Base-by-base conservation (phyloP, 2,888 invertebrate species). In the Eupelmus urozonus region DNA sequence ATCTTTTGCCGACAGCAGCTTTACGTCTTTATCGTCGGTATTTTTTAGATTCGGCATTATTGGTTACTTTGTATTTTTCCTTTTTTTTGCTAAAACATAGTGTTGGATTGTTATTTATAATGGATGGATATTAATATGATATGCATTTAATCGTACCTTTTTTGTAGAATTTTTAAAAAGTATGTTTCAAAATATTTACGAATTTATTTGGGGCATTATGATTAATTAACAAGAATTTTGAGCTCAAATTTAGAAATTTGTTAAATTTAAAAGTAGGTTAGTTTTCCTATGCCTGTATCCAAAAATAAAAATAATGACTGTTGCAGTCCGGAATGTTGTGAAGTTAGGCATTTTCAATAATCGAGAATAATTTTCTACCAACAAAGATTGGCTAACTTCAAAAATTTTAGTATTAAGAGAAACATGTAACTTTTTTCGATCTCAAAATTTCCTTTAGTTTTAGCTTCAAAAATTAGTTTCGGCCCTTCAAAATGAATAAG, bases 21-120 rank as follows among this genome's bases (percentile, higher is more conserved):
- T 45, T 45, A n/a, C n/a, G n/a, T n/a, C n/a, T n/a, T n/a, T n/a
- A n/a, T n/a, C n/a, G n/a, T n/a, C n/a, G n/a, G n/a, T n/a, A n/a
- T n/a, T 60, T 62, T 67, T 7, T 53, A 27, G 42, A 7, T 45
- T 18, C 49, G n/a, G n/a, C n/a, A 18, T 53, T 20, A 53, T 45
- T 45, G 16, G 49, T 49, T 13, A 29, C 13, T 45, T 45, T 69
- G 11, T 18, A 49, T 69, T 62, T 76, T 76, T 55, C 16, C 60
- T 59, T 16, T 76, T 45, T 55, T 20, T 20, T 27, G 27, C 40
- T 45, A 34, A 4, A 9, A 16, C 45, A 45, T 45, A 45, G 16
- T 13, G 2, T 3, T 45, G 13, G 13, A 45, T 13, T 13, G 9
- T 9, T 45, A 45, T 45, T 7, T 13, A 45, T 13, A 45, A 13